Base-by-base conservation (phyloP, 2,113 vertebrate species). In the Chrysochloris asiatica region DNA sequence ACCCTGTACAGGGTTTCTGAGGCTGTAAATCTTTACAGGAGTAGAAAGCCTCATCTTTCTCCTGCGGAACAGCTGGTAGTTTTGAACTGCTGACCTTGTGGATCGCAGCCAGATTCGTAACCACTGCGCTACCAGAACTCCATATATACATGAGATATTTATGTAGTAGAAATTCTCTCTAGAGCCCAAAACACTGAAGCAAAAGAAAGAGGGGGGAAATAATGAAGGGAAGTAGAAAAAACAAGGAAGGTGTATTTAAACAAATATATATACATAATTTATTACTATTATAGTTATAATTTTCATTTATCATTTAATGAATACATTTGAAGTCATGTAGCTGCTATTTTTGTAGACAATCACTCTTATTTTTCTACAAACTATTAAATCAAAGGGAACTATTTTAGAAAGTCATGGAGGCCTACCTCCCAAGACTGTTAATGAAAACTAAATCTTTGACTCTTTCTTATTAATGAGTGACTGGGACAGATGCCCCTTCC, bases 391-490 rank as follows among this genome's bases (percentile, higher is more conserved):
- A 89, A 87, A 81, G 19, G 14, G 30, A 89, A 91, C 69, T 81
- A 81, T 84, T 91, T 59, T 83, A 75, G 69, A 84, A 56, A 75
- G 47, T 86, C 43, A 12, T 6, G 67, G 59, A 92, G 73, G n/a
- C 89, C 82, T 33, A 89, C 63, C 43, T 89, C 22, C 36, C 30
- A 61, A 83, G 50, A 26, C 30, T 85, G 4, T 88, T 79, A 83
- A 26, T 93, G 81, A 93, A 91, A 94, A 95, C 85, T 41, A 88
- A 90, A 75, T 71, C 45, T 86, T 94, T 91, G 63, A 86, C 75
- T 86, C 84, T 93, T 86, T 90, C 52, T 14, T 88, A 63, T 92
- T 91, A 86, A 93, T 80, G 41, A 91, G 26, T 87, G 47, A n/a
- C 69, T 94, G 41, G 84, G 87, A 93, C 79, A 78, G 56, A 77